phyloP scores from a whole-genome alignment of 2,113 vertebrate species.

The Myotis davidii region DNA sequence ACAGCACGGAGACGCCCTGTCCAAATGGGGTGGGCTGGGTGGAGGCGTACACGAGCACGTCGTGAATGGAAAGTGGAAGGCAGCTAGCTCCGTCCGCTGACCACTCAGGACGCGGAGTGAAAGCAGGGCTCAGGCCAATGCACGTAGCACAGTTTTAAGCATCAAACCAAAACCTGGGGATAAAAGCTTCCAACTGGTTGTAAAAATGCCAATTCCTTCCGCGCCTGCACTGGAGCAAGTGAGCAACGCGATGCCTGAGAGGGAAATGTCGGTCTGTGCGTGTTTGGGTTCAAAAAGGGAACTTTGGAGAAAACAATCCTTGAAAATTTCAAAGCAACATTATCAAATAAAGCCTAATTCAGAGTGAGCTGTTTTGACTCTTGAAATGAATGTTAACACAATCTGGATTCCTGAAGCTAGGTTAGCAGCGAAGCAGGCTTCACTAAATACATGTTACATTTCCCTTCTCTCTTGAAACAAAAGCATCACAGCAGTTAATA shows the following conservation, averaged over 20 bases:
- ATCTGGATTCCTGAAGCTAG: constrained; percentile 17
- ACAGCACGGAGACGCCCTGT: background rate
- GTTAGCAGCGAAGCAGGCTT: constrained; percentile 29
- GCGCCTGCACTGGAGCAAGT: background rate
- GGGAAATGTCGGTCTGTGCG: background rate
- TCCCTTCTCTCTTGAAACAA: constrained; percentile 57
- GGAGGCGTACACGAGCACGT: background rate
- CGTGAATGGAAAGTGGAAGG: background rate
- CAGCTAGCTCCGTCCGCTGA: background rate
- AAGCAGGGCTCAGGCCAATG: background rate
- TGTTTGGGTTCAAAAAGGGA: constrained; percentile 68
- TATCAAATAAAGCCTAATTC: constrained; percentile 47
- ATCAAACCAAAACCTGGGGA: constrained; percentile 32
- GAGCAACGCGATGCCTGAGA: background rate
- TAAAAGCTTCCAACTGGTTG: constrained; percentile 71
- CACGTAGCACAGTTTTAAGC: background rate
- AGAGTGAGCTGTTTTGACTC: constrained; percentile 55
- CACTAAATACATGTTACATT: constrained; percentile 35
- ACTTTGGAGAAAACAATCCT: constrained; percentile 33
- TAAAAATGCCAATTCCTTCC: constrained; percentile 42
- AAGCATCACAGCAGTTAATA: constrained; percentile 56
- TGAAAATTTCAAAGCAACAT: constrained; percentile 62
- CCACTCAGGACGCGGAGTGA: background rate
- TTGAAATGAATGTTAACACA: constrained; percentile 47
- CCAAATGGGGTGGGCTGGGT: background rate